A percentile compares a stretch with the other conserved stretches of the same genome.
Conservation (phyloP, 2,888 invertebrate genomes). For the Himalopsyche japonica region DNA sequence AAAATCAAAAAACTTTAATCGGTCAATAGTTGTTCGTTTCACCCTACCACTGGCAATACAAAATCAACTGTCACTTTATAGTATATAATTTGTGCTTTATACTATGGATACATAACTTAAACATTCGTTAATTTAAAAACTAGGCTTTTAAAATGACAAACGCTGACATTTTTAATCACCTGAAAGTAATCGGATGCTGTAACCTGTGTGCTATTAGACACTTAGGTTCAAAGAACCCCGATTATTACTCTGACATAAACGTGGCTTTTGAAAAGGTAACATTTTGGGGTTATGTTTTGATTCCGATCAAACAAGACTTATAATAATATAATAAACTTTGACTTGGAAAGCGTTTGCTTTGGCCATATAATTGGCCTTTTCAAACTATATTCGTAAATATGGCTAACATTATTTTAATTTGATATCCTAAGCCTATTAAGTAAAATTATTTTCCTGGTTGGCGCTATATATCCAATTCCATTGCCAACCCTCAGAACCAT, state of each 20-base stretch:
- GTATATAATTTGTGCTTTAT: no score
- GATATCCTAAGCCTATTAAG: no score
- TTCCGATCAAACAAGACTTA: neutral
- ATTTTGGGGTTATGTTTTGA: constrained; percentile 22
- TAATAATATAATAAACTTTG: neutral
- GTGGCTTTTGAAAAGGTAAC: constrained; percentile 57
- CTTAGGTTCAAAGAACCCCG: constrained; percentile 61
- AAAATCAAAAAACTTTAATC: no score
- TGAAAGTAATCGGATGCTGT: constrained; percentile 60
- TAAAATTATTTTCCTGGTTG: no score
- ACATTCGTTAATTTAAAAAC: neutral
- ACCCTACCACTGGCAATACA: neutral
- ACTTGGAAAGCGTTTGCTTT: no score
- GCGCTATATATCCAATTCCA: no score
- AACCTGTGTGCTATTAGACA: constrained; percentile 71
- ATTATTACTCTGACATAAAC: constrained; percentile 58
- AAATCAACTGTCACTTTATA: neutral
- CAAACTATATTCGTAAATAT: no score
- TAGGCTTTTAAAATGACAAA: neutral
- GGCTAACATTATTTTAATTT: no score
- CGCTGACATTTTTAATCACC: neutral
- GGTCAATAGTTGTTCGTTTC: no score
- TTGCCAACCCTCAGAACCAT: no score
- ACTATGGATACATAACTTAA: neutral
- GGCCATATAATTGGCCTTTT: no score